Percentiles rank a stretch among this genome's conserved stretches.
These are phyloP conservation scores for Apamea epomidion DNA, from an alignment of 2,888 invertebrate species.

Conservation along the genomic window DNA sequence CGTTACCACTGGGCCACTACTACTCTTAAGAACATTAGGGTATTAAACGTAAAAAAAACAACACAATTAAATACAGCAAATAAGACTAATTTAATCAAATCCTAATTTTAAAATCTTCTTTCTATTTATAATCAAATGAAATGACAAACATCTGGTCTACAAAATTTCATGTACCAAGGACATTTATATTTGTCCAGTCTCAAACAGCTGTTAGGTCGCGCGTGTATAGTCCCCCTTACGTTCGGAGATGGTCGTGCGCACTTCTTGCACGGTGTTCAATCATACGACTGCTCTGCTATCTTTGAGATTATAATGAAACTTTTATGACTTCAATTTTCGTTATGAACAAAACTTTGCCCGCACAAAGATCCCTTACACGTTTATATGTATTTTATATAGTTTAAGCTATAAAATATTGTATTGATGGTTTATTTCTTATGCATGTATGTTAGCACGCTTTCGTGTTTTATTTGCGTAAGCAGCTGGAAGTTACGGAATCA, in stretches of 20 bases:
- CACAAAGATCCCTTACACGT: constrained; percentile 71
- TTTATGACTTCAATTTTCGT: constrained; percentile 84
- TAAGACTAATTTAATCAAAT: constrained; percentile 27
- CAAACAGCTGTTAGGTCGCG: constrained; percentile 63
- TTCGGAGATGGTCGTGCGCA: constrained; percentile 78
- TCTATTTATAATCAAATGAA: constrained; percentile 64
- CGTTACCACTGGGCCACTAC: background rate
- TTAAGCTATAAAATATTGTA: constrained; percentile 60
- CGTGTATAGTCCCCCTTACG: constrained; percentile 74
- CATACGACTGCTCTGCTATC: constrained; percentile 87
- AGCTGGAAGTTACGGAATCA: constrained; percentile 11
- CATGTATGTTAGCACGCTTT: constrained; percentile 50
- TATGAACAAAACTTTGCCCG: constrained; percentile 76
- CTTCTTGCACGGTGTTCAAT: constrained; percentile 83
- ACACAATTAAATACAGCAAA: background rate
- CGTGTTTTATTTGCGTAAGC: constrained; percentile 30
- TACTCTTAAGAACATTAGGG: background rate
- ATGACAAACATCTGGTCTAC: constrained; percentile 64
- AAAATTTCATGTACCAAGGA: constrained; percentile 67
- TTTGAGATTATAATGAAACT: constrained; percentile 88
- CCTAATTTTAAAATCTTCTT: constrained; percentile 46
- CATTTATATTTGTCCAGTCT: constrained; percentile 67
- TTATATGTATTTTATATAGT: constrained; percentile 59
- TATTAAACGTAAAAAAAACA: background rate
- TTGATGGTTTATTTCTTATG: constrained; percentile 58